Evolutionary conservation across 2,797 vertebrate species (phyloP), one percentile per base, ranked within the genome.

Genomic region (Sphenodon punctatus): DNA sequence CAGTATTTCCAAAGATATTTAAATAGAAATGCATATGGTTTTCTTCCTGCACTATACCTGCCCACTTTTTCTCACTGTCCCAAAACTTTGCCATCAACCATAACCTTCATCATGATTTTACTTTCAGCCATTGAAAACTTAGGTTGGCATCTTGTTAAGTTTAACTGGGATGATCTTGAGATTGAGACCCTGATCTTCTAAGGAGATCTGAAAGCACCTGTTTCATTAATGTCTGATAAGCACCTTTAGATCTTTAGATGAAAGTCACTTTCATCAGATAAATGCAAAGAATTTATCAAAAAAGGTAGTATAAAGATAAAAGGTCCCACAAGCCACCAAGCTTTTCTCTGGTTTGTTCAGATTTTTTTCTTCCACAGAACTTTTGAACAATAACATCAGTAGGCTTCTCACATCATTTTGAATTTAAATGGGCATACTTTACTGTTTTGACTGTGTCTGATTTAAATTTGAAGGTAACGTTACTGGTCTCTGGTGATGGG

Each of bases 221-320:
- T 83, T 88, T 83, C 86, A 84, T 90, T 88, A 86, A 67, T 83
- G 82, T 83, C 75, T 75, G 55, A 75, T 84, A 79, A 81, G 80
- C 66, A 88, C 86, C 71, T 70, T 65, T 36, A 90, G 76, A 86
- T 32, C 3, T 63, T 67, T 42, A 67, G 88, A 82, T 59, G 30
- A 46, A 71, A 69, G 67, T 66, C 76, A 71, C 78, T 60, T n/a
- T n/a, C n/a, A n/a, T n/a, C n/a, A 45, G 41, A 71, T 78, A 88
- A 88, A 88, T 46, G 59, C 0, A 0, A 82, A 27, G 2, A 7
- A 86, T 83, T 79, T 65, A 82, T 5, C 53, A 59, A 87, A 25
- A 81, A 49, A 34, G 72, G 19, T 1, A 17, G 75, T 79, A 67
- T 10, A 39, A 53, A 65, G 78, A 83, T 5, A 27, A 58, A 79